A percentile compares a stretch with the other conserved stretches of the same genome.
Evolutionary conservation across 2,797 vertebrate genomes (phyloP).

Genomic region (Pipistrellus nathusii): DNA sequence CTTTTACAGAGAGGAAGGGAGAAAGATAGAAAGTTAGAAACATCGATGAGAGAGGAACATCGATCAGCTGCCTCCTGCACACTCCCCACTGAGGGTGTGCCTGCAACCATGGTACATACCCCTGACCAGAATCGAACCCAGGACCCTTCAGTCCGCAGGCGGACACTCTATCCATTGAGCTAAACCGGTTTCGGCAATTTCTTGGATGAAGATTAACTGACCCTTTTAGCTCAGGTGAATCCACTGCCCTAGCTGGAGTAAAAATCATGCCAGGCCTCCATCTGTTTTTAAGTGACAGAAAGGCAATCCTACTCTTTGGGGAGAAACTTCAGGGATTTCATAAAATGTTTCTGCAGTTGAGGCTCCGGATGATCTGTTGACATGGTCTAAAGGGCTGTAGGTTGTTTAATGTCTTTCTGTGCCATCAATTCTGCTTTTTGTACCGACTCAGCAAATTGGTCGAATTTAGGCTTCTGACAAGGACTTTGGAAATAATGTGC

Average conservation of each 20-base stretch:
- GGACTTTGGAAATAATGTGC: constrained; percentile 61
- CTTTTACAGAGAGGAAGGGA: too few species aligned
- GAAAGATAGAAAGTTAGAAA: too few species aligned
- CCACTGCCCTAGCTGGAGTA: constrained; percentile 38
- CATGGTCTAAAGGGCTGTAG: constrained; percentile 67
- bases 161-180: too few species aligned
- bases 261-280: constrained; percentile 62
- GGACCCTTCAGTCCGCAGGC: too few species aligned
- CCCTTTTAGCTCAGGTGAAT: constrained; percentile 67
- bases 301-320: constrained; percentile 62
- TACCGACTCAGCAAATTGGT: constrained; percentile 71
- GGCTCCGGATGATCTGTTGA: constrained; percentile 74
- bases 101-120: too few species aligned
- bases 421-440: constrained; percentile 71
- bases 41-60: too few species aligned
- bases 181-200: not conserved
- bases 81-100: too few species aligned
- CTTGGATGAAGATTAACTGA: constrained; percentile 48
- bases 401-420: constrained; percentile 65
- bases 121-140: too few species aligned
- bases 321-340: constrained; percentile 71
- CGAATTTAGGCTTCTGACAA: constrained; percentile 67
- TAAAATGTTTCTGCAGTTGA: constrained; percentile 70
- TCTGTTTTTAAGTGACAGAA: constrained; percentile 72
- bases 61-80: too few species aligned